Conservation (phyloP, 1,140 invertebrate genomes). For the Globodera ellingtonae region DNA sequence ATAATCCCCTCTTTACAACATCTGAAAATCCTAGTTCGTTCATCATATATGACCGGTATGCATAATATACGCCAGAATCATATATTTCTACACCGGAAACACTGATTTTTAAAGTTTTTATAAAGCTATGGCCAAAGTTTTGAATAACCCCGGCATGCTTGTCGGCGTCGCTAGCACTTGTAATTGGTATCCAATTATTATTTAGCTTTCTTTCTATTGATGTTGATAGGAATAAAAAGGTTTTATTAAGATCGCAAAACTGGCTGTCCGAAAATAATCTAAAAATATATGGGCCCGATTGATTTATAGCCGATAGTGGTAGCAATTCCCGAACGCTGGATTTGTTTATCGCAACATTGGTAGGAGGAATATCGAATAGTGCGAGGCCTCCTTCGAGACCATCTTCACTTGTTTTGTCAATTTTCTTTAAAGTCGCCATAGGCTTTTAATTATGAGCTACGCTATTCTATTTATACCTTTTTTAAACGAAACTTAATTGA, state of each 20-base stretch:
- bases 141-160: too few species aligned
- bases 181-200: too few species aligned
- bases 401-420: constrained; percentile 7
- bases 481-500: background rate
- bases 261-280: background rate
- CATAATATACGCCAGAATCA: too few species aligned
- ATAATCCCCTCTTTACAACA: background rate
- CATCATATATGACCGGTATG: background rate
- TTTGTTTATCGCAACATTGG: constrained; percentile 11
- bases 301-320: constrained; percentile 4
- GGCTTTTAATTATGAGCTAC: background rate
- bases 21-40: background rate
- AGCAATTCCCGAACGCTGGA: background rate
- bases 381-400: background rate
- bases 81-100: too few species aligned
- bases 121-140: too few species aligned
- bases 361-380: background rate
- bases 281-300: background rate
- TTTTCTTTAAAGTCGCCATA: constrained; percentile 1
- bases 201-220: background rate
- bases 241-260: background rate
- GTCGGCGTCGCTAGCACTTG: too few species aligned
- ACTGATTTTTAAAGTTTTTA: too few species aligned
- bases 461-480: background rate
- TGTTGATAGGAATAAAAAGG: background rate